Percentiles rank a stretch among this genome's conserved stretches.
Conservation (phyloP, 2,888 invertebrate genomes). For the Ophioninae sp. region DNA sequence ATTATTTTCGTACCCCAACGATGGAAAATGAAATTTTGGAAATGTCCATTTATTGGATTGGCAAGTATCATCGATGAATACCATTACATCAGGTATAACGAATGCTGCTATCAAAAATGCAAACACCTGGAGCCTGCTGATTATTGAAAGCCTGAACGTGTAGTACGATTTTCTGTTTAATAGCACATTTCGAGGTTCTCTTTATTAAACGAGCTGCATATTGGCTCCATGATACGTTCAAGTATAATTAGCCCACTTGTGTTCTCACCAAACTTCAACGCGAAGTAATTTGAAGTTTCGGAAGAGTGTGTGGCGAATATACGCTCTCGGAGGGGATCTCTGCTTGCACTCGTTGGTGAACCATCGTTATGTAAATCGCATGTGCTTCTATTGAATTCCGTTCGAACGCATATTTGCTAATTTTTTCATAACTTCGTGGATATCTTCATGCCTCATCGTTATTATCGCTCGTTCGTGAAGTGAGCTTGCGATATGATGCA, state of each 20-base stretch:
- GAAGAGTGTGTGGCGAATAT: not conserved
- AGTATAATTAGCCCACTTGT: constrained; percentile 9
- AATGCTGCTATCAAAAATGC: not conserved
- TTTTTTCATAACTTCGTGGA: too few species aligned
- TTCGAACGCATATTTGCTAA: not conserved
- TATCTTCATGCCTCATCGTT: too few species aligned
- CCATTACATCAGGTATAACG: not conserved
- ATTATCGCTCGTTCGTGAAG: too few species aligned
- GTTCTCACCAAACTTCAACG: constrained; percentile 5
- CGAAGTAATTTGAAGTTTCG: not conserved
- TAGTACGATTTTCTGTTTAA: not conserved
- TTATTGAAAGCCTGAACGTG: not conserved
- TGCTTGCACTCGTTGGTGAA: not conserved
- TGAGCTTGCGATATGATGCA: not conserved
- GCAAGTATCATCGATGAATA: not conserved
- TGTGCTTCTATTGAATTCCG: not conserved
- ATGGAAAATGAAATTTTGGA: not conserved
- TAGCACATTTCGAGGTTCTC: constrained; percentile 8
- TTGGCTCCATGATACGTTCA: not conserved
- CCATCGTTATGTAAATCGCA: not conserved
- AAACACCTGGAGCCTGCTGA: not conserved
- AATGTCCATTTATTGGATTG: not conserved
- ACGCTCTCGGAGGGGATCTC: not conserved
- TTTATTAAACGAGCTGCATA: constrained; percentile 6
- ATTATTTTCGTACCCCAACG: not conserved